Base-by-base conservation (phyloP, 2,113 vertebrate species). In the Xyrauchen texanus region DNA sequence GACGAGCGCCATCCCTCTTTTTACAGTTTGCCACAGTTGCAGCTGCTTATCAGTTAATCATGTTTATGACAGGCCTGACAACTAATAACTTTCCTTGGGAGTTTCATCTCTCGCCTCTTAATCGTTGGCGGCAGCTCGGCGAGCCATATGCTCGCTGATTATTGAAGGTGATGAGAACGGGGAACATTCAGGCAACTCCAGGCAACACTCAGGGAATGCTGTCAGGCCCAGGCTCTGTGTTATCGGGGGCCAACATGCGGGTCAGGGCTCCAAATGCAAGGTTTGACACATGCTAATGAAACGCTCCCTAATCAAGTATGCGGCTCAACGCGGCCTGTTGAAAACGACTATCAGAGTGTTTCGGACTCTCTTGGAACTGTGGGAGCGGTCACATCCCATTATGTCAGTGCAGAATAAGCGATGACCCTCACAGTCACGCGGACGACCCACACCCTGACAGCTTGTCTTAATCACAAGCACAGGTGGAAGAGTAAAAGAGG, bases 251-350 rank as follows among this genome's bases (percentile, higher is more conserved):
- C 52, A 12, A 80, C 84, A 81, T 77, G 58, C 51, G 86, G 89
- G 87, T 93, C 91, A 93, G 57, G 81, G 78, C 88, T 86, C 76
- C 80, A 78, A 82, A 65, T 58, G 81, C 78, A 70, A 76, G 82
- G 83, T 85, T 81, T 85, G 84, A 91, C 91, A 91, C 90, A 92
- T 88, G 86, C 81, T 91, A 93, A 92, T 90, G 85, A 91, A 90
- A 88, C 83, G n/a, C 76, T 6, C 47, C 83, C 92, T 92, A 86
- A 92, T 93, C 82, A 91, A 89, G 91, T 90, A 93, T 93, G 90
- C 91, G 88, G 82, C 11, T 0, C 57, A 82, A 57, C 80, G 57
- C 21, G 4, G 51, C 51, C 6, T 11, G 21, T 55, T 21, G 46
- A 75, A 75, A 68, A 63, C 15, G 62, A 76, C 42, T 77, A 52